These are phyloP conservation scores for Balaeniceps rex DNA, from an alignment of 2,113 vertebrate species.

Conservation along the genomic window DNA sequence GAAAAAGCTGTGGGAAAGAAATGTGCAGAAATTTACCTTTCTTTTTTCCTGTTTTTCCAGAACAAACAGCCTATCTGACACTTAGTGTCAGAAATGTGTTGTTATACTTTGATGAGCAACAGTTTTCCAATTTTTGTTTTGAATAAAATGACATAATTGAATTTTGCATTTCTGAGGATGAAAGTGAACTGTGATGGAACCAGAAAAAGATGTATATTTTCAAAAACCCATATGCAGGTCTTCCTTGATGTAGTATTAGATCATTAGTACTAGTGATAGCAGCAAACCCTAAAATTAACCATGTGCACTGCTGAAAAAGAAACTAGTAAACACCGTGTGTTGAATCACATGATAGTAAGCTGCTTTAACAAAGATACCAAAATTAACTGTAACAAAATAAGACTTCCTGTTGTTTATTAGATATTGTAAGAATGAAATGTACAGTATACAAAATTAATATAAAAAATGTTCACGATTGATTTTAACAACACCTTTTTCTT, in stretches of 20 bases:
- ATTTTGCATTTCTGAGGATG: neutral
- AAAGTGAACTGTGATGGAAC: neutral
- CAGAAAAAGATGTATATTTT: neutral
- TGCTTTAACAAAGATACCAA: neutral
- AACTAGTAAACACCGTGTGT: neutral
- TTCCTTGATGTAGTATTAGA: neutral
- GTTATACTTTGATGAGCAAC: neutral
- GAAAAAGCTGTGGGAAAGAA: neutral
- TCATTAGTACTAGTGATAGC: neutral
- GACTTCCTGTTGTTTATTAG: constrained; percentile 43
- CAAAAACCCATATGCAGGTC: neutral
- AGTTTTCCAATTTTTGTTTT: neutral
- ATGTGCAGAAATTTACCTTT: neutral
- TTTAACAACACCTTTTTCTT: neutral
- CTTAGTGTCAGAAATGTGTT: neutral
- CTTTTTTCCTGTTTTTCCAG: neutral
- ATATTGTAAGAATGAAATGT: constrained; percentile 17
- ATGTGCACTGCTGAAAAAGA: neutral
- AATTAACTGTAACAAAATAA: constrained; percentile 49
- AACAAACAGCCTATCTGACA: neutral
- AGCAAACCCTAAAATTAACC: neutral
- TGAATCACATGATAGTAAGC: neutral
- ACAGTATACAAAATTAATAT: constrained; percentile 36
- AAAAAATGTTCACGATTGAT: neutral
- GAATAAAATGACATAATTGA: neutral